Conservation (phyloP, 2,888 invertebrate species). For the Noctuana brunneofusca region DNA sequence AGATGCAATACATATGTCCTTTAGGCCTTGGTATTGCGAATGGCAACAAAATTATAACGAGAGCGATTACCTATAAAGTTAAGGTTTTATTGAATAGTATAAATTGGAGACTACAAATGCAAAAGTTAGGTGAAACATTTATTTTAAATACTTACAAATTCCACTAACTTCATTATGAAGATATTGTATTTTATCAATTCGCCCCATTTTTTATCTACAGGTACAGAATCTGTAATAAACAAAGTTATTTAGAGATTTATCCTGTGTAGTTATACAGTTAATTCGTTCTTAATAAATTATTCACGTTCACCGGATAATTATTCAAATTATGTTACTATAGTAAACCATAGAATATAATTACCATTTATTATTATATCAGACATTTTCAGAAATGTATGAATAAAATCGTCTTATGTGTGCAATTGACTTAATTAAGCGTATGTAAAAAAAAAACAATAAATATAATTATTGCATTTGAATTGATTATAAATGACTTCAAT, state of each 20-base stretch:
- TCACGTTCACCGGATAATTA: no score
- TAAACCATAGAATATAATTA: neutral
- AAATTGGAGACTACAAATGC: neutral
- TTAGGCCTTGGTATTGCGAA: conserved; percentile 58
- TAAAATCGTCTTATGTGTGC: neutral
- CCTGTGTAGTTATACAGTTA: no score
- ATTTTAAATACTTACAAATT: conserved; percentile 75
- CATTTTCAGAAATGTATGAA: conserved; percentile 47
- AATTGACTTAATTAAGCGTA: neutral
- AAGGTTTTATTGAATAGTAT: neutral
- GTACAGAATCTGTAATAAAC: conserved; percentile 72
- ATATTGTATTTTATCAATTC: conserved; percentile 75
- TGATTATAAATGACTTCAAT: neutral
- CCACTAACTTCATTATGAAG: conserved; percentile 76
- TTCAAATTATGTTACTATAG: no score
- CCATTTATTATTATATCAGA: conserved; percentile 77
- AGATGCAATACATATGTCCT: conserved; percentile 78
- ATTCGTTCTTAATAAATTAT: no score
- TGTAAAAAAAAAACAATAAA: neutral
- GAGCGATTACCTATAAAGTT: conserved; percentile 65
- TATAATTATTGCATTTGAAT: neutral
- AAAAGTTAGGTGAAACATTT: no score
- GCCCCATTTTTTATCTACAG: conserved; percentile 75
- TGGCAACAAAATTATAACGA: conserved; percentile 63
- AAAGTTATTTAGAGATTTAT: neutral